These are phyloP conservation scores for silkworm (Bombyx mori) DNA, from an alignment of 1,140 invertebrate genomes.

Conservation along the genomic window ASM3026992v2 NC_085111.1:1813001-1813500, in stretches of 20 bases:
- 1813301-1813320: neutral
- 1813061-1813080: neutral
- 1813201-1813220: constrained; percentile 59
- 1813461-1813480: too few relatives aligned
- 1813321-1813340: neutral
- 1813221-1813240: constrained; percentile 22
- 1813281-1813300: neutral
- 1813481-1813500: too few relatives aligned
- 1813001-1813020: too few relatives aligned
- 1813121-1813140: constrained; percentile 22
- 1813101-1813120: constrained; percentile 14
- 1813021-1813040: too few relatives aligned
- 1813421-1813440: too few relatives aligned
- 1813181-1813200: constrained; percentile 64
- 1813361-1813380: too few relatives aligned
- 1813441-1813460: too few relatives aligned
- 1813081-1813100: constrained; percentile 11
- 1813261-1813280: constrained; percentile 57
- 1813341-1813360: too few relatives aligned
- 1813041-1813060: too few relatives aligned
- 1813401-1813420: too few relatives aligned
- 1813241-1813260: constrained; percentile 23
- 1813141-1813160: constrained; percentile 21
- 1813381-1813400: too few relatives aligned
- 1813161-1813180: constrained; percentile 59